These are phyloP conservation scores for Melinopterus prodromus DNA, from an alignment of 2,888 invertebrate genomes.

Conservation along the genomic window DNA sequence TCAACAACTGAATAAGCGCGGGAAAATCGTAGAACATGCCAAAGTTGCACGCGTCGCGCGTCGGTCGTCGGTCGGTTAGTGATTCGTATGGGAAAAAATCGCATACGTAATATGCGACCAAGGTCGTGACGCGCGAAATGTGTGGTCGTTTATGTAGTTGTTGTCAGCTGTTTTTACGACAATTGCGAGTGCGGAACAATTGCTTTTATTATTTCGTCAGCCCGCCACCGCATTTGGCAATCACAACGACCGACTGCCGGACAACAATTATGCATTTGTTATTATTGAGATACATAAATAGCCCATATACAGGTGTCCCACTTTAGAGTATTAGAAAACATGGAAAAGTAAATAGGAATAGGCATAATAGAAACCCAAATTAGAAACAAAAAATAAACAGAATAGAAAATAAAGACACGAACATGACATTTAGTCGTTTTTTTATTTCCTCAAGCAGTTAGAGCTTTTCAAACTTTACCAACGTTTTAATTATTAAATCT, in stretches of 20 bases:
- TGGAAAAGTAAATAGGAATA: not conserved
- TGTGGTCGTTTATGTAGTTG: not conserved
- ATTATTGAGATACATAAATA: not conserved
- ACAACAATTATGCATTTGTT: not conserved
- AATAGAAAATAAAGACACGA: too few relatives aligned
- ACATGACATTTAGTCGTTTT: too few relatives aligned
- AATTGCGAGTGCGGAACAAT: not conserved
- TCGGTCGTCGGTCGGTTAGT: not conserved
- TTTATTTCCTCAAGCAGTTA: too few relatives aligned
- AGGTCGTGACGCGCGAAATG: not conserved
- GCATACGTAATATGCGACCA: not conserved
- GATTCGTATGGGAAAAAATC: not conserved
- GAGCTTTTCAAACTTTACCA: too few relatives aligned
- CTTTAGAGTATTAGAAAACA: too few relatives aligned
- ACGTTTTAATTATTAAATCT: too few relatives aligned
- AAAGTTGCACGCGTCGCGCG: not conserved
- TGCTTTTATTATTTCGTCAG: not conserved
- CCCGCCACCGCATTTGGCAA: not conserved
- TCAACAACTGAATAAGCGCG: not conserved
- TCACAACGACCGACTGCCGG: not conserved
- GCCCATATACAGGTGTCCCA: not conserved
- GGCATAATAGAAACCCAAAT: not conserved
- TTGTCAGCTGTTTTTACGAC: constrained; percentile 4
- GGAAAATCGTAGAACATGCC: not conserved
- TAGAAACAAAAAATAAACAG: too few relatives aligned